These are phyloP conservation scores for Centropyge bicolor DNA, from an alignment of 2,797 vertebrate species.

Conservation along the genomic window DNA sequence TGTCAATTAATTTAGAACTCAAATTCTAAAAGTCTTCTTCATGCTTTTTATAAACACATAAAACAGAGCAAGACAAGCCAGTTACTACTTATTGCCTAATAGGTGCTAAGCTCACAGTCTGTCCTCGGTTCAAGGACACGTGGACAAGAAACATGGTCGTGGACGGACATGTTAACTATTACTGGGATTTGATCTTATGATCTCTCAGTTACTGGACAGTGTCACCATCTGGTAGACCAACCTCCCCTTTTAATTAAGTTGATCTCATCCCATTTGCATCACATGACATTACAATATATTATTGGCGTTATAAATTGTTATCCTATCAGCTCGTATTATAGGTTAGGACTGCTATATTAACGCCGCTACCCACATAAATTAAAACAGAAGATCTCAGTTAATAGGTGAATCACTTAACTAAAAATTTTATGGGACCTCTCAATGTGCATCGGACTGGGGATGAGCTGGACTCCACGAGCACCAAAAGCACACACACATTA, in stretches of 20 bases:
- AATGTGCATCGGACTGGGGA: neutral
- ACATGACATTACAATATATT: conserved; percentile 34
- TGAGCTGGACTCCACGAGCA: conserved; percentile 3
- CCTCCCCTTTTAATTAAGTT: conserved; percentile 34
- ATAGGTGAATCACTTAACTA: conserved; percentile 4
- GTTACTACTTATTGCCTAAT: neutral
- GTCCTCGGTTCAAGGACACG: conserved; percentile 47
- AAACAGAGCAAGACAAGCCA: neutral
- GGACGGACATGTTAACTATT: conserved; percentile 29
- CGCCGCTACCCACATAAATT: conserved; percentile 14
- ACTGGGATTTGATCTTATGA: conserved; percentile 37
- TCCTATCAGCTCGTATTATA: conserved; percentile 8
- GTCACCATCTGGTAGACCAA: conserved; percentile 48
- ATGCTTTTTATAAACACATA: conserved; percentile 2
- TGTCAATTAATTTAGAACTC: neutral
- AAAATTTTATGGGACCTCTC: conserved; percentile 8
- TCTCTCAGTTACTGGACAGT: conserved; percentile 43
- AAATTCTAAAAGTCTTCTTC: neutral
- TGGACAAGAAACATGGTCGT: conserved; percentile 21
- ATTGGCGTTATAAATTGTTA: conserved; percentile 27
- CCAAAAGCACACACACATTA: neutral
- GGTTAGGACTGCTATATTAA: conserved; percentile 8
- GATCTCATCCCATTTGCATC: conserved; percentile 45
- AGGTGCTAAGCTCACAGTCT: neutral
- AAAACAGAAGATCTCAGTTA: conserved; percentile 4